A percentile compares a stretch with the other conserved stretches of the same genome.
Conservation (phyloP, 53 echinoderm and acorn worm species). For the Echinometra lucunter region DNA sequence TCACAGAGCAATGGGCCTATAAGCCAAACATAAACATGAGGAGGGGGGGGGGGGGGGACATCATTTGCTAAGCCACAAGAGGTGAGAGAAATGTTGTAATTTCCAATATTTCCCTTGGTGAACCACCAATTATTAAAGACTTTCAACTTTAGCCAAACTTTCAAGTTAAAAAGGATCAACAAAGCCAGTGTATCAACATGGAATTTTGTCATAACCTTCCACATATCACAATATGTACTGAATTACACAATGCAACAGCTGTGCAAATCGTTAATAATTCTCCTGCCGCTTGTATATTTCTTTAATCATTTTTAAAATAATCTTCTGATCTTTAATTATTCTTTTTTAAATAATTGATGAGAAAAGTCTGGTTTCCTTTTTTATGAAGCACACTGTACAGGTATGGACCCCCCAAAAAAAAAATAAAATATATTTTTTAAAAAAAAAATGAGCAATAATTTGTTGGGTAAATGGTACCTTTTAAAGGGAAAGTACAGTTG, state of each 20-base stretch:
- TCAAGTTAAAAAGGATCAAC: background rate
- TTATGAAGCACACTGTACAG: too few relatives aligned
- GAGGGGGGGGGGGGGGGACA: background rate
- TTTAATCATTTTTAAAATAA: too few relatives aligned
- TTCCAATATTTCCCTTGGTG: background rate
- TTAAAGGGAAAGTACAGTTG: too few relatives aligned
- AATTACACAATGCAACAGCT: background rate
- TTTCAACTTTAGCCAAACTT: background rate
- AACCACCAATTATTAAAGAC: background rate
- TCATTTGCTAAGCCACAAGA: background rate
- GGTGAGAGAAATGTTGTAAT: background rate
- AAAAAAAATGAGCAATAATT: too few relatives aligned
- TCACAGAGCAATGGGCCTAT: background rate
- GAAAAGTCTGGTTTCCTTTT: too few relatives aligned
- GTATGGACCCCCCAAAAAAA: too few relatives aligned
- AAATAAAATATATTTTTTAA: too few relatives aligned
- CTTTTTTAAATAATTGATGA: too few relatives aligned
- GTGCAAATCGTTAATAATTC: background rate
- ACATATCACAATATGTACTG: background rate
- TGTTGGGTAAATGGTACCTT: too few relatives aligned
- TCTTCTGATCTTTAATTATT: too few relatives aligned
- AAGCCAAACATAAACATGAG: background rate
- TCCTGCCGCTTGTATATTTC: too few relatives aligned
- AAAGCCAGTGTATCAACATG: background rate
- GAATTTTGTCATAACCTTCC: background rate